These are phyloP conservation scores for Potamarius usumacintae DNA, from an alignment of 2,113 vertebrate genomes.

Conservation along the genomic window DNA sequence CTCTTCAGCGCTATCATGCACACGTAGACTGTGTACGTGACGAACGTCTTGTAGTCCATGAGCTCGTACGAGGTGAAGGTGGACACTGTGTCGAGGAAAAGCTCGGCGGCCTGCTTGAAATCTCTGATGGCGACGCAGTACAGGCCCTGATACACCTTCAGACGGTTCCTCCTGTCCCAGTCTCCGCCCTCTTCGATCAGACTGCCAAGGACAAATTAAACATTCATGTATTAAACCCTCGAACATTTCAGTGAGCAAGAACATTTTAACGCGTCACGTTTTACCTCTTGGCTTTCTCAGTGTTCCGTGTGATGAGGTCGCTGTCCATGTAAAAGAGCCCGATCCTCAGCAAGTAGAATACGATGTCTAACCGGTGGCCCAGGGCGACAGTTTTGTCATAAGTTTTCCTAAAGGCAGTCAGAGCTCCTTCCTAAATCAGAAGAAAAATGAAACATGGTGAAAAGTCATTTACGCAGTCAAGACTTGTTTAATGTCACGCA, in stretches of 20 bases:
- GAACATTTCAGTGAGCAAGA: neutral
- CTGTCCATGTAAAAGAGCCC: constrained; percentile 99
- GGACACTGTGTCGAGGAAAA: constrained; percentile 96
- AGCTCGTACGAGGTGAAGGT: constrained; percentile 99
- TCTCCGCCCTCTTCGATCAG: constrained; percentile 98
- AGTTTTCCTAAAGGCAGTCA: constrained; percentile 94
- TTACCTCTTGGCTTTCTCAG: constrained; percentile 97
- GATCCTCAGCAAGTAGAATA: constrained; percentile 96
- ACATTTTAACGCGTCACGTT: neutral
- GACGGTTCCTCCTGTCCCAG: constrained; percentile 95
- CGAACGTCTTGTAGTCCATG: constrained; percentile 99
- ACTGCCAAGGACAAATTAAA: constrained; percentile 64
- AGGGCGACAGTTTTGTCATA: constrained; percentile 97
- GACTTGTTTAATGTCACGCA: no score
- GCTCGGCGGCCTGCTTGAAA: constrained; percentile 96
- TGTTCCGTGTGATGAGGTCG: constrained; percentile 96
- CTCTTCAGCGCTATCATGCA: constrained; percentile 98
- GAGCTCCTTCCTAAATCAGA: constrained; percentile 84
- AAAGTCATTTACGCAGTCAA: neutral
- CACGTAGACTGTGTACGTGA: constrained; percentile 96
- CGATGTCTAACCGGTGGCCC: constrained; percentile 92
- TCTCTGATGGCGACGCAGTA: constrained; percentile 96
- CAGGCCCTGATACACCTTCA: constrained; percentile 97
- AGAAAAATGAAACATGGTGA: neutral
- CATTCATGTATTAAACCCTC: neutral